Percentiles rank a stretch among this genome's conserved stretches.
Evolutionary conservation across 2,113 vertebrate genomes (phyloP).

Genomic region (Aphelocoma coerulescens): DNA sequence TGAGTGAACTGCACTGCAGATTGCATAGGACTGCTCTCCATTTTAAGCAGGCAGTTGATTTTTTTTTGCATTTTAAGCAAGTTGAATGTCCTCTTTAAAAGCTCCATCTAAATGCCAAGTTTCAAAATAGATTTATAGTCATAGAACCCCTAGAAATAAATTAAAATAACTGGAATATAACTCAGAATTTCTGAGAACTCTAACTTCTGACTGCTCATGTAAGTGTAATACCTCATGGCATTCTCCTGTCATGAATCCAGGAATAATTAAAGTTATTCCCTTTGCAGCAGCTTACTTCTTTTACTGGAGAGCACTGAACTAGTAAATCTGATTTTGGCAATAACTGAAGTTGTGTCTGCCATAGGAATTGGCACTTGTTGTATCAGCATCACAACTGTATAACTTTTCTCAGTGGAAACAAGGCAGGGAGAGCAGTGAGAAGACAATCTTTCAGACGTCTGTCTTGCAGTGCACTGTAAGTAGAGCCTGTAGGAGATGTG

Average conservation of each 20-base stretch:
- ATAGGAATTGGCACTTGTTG: not conserved
- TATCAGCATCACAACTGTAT: not conserved
- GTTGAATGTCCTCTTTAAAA: not conserved
- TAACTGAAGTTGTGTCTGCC: not conserved
- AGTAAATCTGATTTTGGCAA: constrained; percentile 9
- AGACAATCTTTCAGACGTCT: not conserved
- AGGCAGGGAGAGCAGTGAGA: not conserved
- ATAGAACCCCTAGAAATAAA: not conserved
- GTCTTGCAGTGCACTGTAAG: not conserved
- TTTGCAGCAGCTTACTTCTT: constrained; percentile 8
- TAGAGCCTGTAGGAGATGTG: not conserved
- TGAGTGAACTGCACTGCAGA: not conserved
- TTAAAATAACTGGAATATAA: not conserved
- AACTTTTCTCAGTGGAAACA: not conserved
- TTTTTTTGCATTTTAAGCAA: not conserved
- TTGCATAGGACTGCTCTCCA: not conserved
- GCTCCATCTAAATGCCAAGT: not conserved
- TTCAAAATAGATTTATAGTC: not conserved
- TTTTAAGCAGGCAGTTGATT: not conserved
- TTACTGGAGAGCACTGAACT: not conserved
- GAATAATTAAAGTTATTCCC: constrained; percentile 24
- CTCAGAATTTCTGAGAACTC: constrained; percentile 9
- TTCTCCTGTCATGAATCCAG: not conserved
- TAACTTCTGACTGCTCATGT: not conserved
- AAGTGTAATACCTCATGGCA: not conserved